A percentile compares a stretch with the other conserved stretches of the same genome.
Evolutionary conservation across 2,113 vertebrate species (phyloP).

Genomic region (Brachypodius melanocephalos): DNA sequence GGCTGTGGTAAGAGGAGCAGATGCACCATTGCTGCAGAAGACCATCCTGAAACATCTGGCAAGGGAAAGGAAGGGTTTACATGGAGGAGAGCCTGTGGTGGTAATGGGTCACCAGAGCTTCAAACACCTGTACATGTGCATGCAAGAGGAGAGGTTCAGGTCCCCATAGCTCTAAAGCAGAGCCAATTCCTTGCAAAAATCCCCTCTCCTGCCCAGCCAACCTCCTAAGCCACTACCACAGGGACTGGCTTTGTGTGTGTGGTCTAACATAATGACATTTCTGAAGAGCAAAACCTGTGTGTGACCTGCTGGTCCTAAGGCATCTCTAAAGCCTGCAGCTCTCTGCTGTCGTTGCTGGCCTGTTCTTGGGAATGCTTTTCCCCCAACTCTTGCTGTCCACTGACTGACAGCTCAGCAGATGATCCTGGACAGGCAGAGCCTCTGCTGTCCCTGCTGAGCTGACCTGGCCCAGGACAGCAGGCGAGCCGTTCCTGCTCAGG

Average conservation of each 20-base stretch:
- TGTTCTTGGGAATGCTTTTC: not conserved
- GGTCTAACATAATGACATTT: not conserved
- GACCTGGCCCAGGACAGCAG: not conserved
- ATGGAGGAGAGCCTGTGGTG: constrained; percentile 70
- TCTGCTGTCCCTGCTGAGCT: not conserved
- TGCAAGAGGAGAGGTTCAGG: not conserved
- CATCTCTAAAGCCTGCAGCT: not conserved
- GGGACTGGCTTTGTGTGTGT: not conserved
- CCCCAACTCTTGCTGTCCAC: not conserved
- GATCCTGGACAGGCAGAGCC: not conserved
- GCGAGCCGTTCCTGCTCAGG: not conserved
- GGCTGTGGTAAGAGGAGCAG: constrained; percentile 82
- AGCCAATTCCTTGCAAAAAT: not conserved
- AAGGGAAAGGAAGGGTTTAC: constrained; percentile 76
- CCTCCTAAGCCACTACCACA: not conserved
- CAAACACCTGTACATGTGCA: not conserved
- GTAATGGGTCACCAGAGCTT: constrained; percentile 66
- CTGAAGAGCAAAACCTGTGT: not conserved
- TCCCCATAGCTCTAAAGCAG: not conserved
- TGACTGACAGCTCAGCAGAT: not conserved
- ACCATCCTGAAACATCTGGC: constrained; percentile 84
- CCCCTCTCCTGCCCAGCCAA: not conserved
- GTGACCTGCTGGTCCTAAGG: not conserved
- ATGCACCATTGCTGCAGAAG: constrained; percentile 85
- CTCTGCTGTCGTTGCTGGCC: not conserved